Evolutionary conservation across 2,888 invertebrate species (phyloP), one percentile per base, ranked within the genome.

Genomic region (Schizaphis graminum): DNA sequence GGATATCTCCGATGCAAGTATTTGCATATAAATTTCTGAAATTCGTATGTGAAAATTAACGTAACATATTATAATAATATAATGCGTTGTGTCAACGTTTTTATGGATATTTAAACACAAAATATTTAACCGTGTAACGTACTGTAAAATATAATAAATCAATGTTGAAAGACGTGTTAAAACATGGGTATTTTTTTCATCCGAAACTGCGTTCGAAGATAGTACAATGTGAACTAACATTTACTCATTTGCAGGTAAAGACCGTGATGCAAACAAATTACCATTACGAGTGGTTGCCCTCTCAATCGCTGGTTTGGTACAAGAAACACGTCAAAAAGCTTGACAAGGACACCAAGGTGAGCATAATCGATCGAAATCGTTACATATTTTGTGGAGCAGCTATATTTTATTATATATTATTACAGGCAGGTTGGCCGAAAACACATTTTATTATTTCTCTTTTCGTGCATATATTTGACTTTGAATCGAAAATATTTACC

Each of bases 281-380:
- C 41, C 47, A 90, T 53, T 95, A 96, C 95, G 95, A 95, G 94
- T 96, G 96, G 96, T 95, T 96, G 91, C 96, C 96, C n/a, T 95
- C 95, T 94, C 95, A 96, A 86, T 96, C 96, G 92, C 95, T 96
- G 84, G 95, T 95, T 92, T 96, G 96, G 96, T 96, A 96, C 95
- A 95, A 95, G 93, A 95, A 95, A 67, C 95, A 96, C 91, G 95
- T 96, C 93, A 95, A 95, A 95, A 96, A 96, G 94, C 95, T 96
- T 85, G 96, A 96, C 95, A 96, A 96, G 95, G 95, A 95, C 88
- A 95, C 95, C 94, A 96, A 95, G 95, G 95, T 95, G 94, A 95
- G 93, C 47, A 57, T 16, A 24, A 61, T 94, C 67, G 91, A 90
- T 95, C 67, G 41, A 28, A 91, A 85, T 44, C 21, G 41, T 91